phyloP scores from a whole-genome alignment of 2,113 vertebrate genomes.

The Coturnix japonica region DNA sequence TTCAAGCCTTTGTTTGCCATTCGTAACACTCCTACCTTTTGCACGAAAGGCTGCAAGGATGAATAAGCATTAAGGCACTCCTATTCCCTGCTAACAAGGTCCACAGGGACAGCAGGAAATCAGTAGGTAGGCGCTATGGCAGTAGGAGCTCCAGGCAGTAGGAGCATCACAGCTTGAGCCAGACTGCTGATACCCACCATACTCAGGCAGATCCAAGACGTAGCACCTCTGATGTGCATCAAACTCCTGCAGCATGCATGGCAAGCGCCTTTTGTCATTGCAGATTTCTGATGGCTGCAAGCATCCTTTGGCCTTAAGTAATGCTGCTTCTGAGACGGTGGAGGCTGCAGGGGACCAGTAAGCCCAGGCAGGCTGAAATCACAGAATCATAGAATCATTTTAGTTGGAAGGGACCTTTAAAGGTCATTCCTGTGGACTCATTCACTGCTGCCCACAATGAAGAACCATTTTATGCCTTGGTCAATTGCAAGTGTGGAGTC shows the following conservation, averaged over 20 bases:
- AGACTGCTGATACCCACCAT: neutral
- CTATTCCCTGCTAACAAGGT: neutral
- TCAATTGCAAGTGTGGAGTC: neutral
- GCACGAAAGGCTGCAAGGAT: neutral
- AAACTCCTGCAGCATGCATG: neutral
- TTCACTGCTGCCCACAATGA: neutral
- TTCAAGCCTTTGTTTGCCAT: neutral
- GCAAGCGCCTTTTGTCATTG: neutral
- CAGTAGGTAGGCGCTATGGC: rapidly evolving
- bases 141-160: neutral
- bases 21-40: neutral
- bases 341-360: neutral
- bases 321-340: neutral
- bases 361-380: neutral
- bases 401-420: too few species aligned
- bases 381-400: too few species aligned
- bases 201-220: neutral
- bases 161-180: neutral
- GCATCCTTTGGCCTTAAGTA: neutral
- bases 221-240: neutral
- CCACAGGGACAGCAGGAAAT: neutral
- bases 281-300: neutral
- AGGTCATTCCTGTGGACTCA: neutral
- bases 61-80: slow-evolving; percentile 7
- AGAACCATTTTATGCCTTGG: neutral